Base-by-base conservation (phyloP, 2,888 invertebrate species). In the Graphium colonna region DNA sequence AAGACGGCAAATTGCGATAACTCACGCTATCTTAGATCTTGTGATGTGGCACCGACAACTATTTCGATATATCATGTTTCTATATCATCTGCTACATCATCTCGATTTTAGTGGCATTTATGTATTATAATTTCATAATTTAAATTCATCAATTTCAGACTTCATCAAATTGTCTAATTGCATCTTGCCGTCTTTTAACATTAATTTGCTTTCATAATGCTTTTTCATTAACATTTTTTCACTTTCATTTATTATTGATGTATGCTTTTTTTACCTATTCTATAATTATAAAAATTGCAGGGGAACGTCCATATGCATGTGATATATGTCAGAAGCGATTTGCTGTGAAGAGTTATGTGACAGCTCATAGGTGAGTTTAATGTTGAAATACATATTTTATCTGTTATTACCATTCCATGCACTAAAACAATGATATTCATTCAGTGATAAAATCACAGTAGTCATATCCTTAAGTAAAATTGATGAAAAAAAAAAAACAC, bases 271-370 rank as follows among this genome's bases (percentile, higher is more conserved):
- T 36, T 16, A 33, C 17, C 13, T 52, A 40, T 39, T 18, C 31
- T 48, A 36, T 53, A 48, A 18, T 4, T 1, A 17, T 46, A 15
- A 43, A 47, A 21, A 36, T 41, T 43, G 63, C 78, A 91, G 95
- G 95, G 64, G 94, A 94, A 79, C 90, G 94, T 57, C 95, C 95
- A 33, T 95, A 94, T 71, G 92, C 93, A 61, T 95, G 95, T 86
- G 94, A 94, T 83, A 92, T 95, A 67, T 95, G 95, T 79, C 92
- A 94, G 73, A 95, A 95, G 83, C 91, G 93, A 67, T 95, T 95
- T 77, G 94, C 95, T 39, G 95, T 95, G 59, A 95, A 95, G 80
- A 95, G 95, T 72, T 95, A 95, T 70, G 93, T 95, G 54, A 94
- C 94, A 60, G 94, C 95, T 43, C 95, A 95, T 77, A 93, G 92